Evolutionary conservation across 2,888 invertebrate genomes (phyloP).

Genomic region (Sipunculus nudus): DNA sequence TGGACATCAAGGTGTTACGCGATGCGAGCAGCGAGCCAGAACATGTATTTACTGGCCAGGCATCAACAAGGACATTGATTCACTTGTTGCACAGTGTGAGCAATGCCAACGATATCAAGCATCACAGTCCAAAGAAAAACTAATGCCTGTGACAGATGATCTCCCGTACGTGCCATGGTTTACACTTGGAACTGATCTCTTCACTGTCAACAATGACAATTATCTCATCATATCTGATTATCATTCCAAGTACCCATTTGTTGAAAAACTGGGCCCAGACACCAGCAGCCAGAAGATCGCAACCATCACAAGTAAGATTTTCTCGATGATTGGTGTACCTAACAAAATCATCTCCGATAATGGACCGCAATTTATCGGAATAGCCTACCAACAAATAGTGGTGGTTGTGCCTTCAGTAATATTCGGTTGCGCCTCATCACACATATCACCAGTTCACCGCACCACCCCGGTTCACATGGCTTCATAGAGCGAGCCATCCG

Average conservation of each 20-base stretch:
- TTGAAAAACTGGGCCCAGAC: not conserved
- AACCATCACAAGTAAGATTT: too few species aligned
- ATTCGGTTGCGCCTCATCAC: too few species aligned
- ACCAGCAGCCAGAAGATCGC: too few species aligned
- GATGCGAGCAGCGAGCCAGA: constrained; percentile 15
- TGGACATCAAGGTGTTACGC: constrained; percentile 17
- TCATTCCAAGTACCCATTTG: not conserved
- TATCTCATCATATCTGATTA: constrained; percentile 2
- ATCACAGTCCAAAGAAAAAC: constrained; percentile 13
- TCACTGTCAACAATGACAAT: constrained; percentile 11
- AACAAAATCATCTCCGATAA: too few species aligned
- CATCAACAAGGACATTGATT: constrained; percentile 29
- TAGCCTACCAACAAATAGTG: too few species aligned
- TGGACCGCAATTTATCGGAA: too few species aligned
- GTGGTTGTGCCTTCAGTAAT: too few species aligned
- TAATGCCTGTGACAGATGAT: too few species aligned
- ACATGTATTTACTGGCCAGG: constrained; percentile 23
- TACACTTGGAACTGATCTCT: constrained; percentile 22
- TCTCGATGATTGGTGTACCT: too few species aligned
- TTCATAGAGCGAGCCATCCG: too few species aligned
- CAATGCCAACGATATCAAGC: constrained; percentile 16
- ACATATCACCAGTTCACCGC: too few species aligned
- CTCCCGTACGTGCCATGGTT: constrained; percentile 21
- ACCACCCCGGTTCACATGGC: too few species aligned
- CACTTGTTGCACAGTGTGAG: not conserved